phyloP scores from a whole-genome alignment of 2,113 vertebrate genomes.

The Australoheros scitulus region DNA sequence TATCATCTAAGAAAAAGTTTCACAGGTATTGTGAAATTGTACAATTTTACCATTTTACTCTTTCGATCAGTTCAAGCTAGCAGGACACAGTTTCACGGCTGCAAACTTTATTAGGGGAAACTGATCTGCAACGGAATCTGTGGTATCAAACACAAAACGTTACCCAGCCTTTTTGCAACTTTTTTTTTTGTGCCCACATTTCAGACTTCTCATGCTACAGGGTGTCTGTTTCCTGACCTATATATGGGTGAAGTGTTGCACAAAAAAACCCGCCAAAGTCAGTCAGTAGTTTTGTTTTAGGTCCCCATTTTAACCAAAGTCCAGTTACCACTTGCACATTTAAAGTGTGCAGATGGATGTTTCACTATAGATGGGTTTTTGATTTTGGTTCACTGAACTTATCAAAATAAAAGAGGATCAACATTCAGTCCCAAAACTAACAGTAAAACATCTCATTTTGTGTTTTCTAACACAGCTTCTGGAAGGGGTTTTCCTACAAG shows the following conservation, averaged over 20 bases:
- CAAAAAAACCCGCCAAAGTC: not conserved
- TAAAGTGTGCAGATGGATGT: not conserved
- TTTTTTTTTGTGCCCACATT: not conserved
- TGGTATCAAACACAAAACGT: not conserved
- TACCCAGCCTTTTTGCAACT: not conserved
- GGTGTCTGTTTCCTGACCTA: constrained; percentile 25
- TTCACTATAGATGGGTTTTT: not conserved
- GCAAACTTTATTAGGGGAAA: not conserved
- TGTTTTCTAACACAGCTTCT: not conserved
- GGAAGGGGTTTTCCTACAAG: not conserved
- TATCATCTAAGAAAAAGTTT: not conserved
- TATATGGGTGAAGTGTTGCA: constrained; percentile 14
- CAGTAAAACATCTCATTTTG: not conserved
- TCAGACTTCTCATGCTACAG: not conserved
- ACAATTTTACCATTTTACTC: not conserved
- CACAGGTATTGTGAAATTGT: not conserved
- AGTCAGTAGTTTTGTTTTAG: not conserved
- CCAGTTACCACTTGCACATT: not conserved
- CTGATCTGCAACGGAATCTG: not conserved
- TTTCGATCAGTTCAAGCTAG: not conserved
- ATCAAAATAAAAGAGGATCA: not conserved
- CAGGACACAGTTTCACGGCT: not conserved
- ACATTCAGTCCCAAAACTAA: not conserved
- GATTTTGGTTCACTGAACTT: not conserved
- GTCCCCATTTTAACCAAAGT: not conserved